These are phyloP conservation scores for Trichogramma dendrolimi DNA, from an alignment of 2,888 invertebrate genomes.

Conservation along the genomic window DNA sequence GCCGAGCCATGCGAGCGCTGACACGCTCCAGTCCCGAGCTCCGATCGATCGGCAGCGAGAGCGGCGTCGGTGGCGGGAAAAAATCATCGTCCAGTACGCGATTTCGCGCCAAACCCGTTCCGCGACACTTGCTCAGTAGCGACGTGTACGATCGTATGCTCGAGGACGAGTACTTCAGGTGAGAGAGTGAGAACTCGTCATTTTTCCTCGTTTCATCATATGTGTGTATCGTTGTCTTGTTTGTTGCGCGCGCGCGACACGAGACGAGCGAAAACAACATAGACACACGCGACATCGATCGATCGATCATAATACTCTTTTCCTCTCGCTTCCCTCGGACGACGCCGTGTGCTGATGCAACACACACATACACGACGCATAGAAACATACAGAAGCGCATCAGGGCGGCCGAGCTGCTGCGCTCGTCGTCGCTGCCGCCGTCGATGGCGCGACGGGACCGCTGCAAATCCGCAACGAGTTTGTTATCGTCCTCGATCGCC, in stretches of 20 bases:
- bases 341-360: not conserved
- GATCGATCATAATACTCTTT: not conserved
- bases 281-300: not conserved
- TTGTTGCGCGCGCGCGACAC: not conserved
- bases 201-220: not conserved
- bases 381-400: slow-evolving; percentile 61
- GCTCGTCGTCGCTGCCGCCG: slow-evolving; percentile 63
- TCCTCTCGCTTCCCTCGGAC: not conserved
- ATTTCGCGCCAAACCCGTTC: slow-evolving; percentile 67
- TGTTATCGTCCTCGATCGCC: slow-evolving; percentile 24
- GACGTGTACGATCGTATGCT: slow-evolving; percentile 68
- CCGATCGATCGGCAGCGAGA: slow-evolving; percentile 16
- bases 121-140: slow-evolving; percentile 67
- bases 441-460: slow-evolving; percentile 65
- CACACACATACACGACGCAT: not conserved
- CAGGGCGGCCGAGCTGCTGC: slow-evolving; percentile 67
- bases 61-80: slow-evolving; percentile 29
- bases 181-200: slow-evolving; percentile 8
- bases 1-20: slow-evolving; percentile 43
- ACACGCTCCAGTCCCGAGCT: slow-evolving; percentile 50
- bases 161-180: slow-evolving; percentile 71
- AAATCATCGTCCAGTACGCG: slow-evolving; percentile 19
- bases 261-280: not conserved
- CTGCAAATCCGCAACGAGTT: slow-evolving; percentile 36
- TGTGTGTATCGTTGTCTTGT: not conserved